Percentiles rank a stretch among this genome's conserved stretches.
Evolutionary conservation across 2,888 invertebrate genomes (phyloP).

Genomic region (Neelides folsomi): DNA sequence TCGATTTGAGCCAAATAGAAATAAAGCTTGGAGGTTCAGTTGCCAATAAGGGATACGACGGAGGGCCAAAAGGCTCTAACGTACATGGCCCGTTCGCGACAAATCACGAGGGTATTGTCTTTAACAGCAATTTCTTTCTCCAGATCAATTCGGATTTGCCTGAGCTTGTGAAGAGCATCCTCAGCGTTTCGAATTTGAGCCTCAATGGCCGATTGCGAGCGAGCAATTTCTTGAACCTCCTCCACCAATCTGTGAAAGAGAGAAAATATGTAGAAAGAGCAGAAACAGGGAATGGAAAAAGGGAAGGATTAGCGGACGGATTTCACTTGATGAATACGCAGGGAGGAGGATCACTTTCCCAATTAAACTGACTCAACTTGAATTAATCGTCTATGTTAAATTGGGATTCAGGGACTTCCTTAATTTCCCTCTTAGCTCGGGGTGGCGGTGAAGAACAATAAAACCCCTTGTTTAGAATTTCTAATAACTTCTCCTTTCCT

Average conservation of each 20-base stretch:
- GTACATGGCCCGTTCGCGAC: slow-evolving; percentile 51
- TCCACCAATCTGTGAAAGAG: slow-evolving; percentile 27
- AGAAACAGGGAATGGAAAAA: background rate
- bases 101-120: slow-evolving; percentile 55
- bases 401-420: no score
- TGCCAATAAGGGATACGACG: slow-evolving; percentile 51
- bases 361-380: no score
- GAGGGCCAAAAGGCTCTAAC: slow-evolving; percentile 58
- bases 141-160: slow-evolving; percentile 43
- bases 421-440: no score
- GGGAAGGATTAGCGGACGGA: background rate
- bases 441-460: no score
- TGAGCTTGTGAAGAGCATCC: slow-evolving; percentile 43
- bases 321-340: no score
- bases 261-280: background rate
- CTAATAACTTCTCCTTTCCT: no score
- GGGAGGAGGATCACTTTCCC: no score
- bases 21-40: slow-evolving; percentile 34
- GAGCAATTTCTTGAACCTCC: slow-evolving; percentile 32
- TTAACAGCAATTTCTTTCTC: slow-evolving; percentile 58
- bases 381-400: no score
- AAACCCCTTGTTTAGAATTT: no score
- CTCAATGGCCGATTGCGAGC: slow-evolving; percentile 31
- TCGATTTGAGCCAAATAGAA: no score
- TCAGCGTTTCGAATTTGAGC: slow-evolving; percentile 55